Conservation (phyloP, 2,888 invertebrate genomes). For the Mactromeris polynyma region DNA sequence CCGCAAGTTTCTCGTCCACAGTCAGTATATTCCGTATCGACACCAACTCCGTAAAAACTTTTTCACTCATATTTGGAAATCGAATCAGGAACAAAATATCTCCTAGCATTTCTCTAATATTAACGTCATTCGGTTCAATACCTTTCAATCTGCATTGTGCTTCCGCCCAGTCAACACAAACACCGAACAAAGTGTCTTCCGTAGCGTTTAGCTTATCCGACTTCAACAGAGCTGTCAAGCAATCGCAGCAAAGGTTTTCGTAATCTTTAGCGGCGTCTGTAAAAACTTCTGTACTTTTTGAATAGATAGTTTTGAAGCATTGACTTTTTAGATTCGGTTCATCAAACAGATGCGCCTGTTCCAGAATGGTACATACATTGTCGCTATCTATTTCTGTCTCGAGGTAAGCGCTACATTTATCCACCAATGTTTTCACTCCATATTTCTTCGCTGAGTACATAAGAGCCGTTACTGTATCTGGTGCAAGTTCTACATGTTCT, state of each 20-base stretch:
- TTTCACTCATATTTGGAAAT: slow-evolving; percentile 81
- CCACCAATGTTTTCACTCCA: slow-evolving; percentile 91
- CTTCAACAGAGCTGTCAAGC: slow-evolving; percentile 90
- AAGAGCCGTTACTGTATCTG: slow-evolving; percentile 90
- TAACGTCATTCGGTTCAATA: slow-evolving; percentile 52
- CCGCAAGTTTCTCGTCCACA: slow-evolving; percentile 88
- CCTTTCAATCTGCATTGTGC: slow-evolving; percentile 69
- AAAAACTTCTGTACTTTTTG: slow-evolving; percentile 54
- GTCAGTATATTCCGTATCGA: slow-evolving; percentile 89
- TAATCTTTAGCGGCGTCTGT: slow-evolving; percentile 88
- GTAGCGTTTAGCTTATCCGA: slow-evolving; percentile 91
- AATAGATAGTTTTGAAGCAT: slow-evolving; percentile 60
- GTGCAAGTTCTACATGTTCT: slow-evolving; percentile 89
- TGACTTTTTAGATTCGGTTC: slow-evolving; percentile 89
- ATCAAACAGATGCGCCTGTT: slow-evolving; percentile 78
- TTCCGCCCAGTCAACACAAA: slow-evolving; percentile 73
- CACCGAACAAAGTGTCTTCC: slow-evolving; percentile 70
- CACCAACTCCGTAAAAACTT: slow-evolving; percentile 90
- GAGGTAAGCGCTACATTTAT: slow-evolving; percentile 91
- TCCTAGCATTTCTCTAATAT: slow-evolving; percentile 67
- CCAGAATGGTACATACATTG: slow-evolving; percentile 88
- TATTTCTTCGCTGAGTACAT: slow-evolving; percentile 92
- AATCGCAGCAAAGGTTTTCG: slow-evolving; percentile 90
- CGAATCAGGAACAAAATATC: slow-evolving; percentile 73
- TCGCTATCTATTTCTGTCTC: slow-evolving; percentile 90